A percentile compares a stretch with the other conserved stretches of the same genome.
These are phyloP conservation scores for Helogale parvula DNA, from an alignment of 2,113 vertebrate species.

Conservation along the genomic window DNA sequence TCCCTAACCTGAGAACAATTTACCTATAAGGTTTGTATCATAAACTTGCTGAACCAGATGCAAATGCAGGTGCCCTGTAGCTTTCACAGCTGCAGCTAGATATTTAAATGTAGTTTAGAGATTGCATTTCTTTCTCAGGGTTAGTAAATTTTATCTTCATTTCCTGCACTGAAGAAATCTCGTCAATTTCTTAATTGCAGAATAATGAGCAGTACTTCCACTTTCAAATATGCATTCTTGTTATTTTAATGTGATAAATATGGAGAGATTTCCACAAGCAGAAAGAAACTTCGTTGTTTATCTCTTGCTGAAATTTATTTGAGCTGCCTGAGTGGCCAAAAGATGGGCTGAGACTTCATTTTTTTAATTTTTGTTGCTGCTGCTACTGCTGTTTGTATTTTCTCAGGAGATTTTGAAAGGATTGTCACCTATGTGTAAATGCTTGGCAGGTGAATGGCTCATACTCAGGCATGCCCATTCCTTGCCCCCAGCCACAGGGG, in stretches of 20 bases:
- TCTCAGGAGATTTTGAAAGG: neutral
- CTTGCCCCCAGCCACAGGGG: accelerated
- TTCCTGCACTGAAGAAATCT: constrained; percentile 55
- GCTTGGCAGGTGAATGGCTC: neutral
- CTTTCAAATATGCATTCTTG: constrained; percentile 48
- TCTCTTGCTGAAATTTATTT: neutral
- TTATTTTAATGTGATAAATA: constrained; percentile 55
- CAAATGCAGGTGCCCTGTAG: constrained; percentile 78
- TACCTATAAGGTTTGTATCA: constrained; percentile 73
- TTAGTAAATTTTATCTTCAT: constrained; percentile 70
- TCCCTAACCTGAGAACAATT: constrained; percentile 42
- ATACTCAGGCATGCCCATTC: neutral
- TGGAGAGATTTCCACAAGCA: constrained; percentile 19
- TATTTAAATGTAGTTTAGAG: constrained; percentile 75
- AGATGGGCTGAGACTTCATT: neutral
- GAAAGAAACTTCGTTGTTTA: constrained; percentile 9
- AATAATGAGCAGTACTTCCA: constrained; percentile 66
- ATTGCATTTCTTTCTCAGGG: constrained; percentile 73
- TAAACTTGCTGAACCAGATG: constrained; percentile 80
- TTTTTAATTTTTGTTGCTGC: neutral
- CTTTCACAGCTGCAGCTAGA: constrained; percentile 80
- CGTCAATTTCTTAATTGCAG: constrained; percentile 67
- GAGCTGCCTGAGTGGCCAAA: neutral
- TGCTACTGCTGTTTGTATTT: neutral
- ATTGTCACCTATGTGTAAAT: neutral